Evolutionary conservation across 2,113 vertebrate species (phyloP).

Genomic region (Anarrhichthys ocellatus): DNA sequence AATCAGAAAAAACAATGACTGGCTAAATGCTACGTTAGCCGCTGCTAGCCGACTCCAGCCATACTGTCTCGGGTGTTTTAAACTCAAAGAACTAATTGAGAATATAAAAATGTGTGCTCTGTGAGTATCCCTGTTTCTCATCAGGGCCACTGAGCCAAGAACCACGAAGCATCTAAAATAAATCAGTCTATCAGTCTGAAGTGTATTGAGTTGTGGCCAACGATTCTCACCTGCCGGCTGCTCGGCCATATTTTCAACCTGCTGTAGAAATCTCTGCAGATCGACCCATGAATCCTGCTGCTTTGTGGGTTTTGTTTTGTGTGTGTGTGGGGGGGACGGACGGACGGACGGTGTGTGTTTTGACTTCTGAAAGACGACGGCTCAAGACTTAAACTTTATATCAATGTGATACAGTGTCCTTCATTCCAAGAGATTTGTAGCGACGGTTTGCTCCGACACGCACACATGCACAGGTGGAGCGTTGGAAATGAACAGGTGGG

Average conservation of each 20-base stretch:
- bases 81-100: background rate
- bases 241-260: constrained; percentile 44
- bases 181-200: constrained; percentile 39
- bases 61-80: background rate
- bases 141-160: constrained; percentile 35
- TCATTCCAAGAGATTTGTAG: constrained; percentile 41
- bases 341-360: background rate
- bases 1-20: no score
- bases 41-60: background rate
- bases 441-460: constrained; percentile 13
- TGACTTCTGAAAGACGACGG: constrained; percentile 2
- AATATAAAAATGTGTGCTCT: background rate
- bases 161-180: constrained; percentile 59
- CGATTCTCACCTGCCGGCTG: constrained; percentile 39
- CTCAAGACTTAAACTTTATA: constrained; percentile 15
- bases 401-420: constrained; percentile 34
- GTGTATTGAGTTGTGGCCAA: constrained; percentile 52
- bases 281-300: constrained; percentile 37
- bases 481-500: constrained; percentile 68
- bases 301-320: constrained; percentile 25
- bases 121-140: background rate
- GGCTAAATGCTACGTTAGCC: background rate
- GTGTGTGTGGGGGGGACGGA: background rate
- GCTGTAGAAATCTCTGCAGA: constrained; percentile 46
- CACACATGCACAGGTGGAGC: constrained; percentile 48